Base-by-base conservation (phyloP, 2,797 vertebrate species). In the Onychomys leucogaster region DNA sequence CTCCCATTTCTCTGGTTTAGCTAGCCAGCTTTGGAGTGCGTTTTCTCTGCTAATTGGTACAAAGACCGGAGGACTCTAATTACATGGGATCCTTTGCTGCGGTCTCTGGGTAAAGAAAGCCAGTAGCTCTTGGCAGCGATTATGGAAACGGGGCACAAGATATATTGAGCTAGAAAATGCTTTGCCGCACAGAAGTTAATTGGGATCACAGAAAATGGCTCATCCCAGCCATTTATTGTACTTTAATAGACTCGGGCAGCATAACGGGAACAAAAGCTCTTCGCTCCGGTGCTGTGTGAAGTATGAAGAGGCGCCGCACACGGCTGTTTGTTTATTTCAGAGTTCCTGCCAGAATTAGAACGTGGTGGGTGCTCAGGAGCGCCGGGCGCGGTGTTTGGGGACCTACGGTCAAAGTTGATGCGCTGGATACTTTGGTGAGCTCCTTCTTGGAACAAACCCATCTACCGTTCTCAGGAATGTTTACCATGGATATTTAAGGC, bases 141-240 rank as follows among this genome's bases (percentile, higher is more conserved):
- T 87, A 63, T 29, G 77, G 71, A 84, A 96, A 71, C 10, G 69
- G 91, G 87, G 9, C 67, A 73, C 59, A 61, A 82, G 61, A 94
- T 89, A 75, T 12, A 75, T 16, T 3, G 85, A 94, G 55, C 76
- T 59, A 49, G 92, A 84, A 95, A 92, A 85, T 8, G 13, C 88
- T n/a, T 78, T 2, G 4, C 46, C 78, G 6, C 46, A 86, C 73
- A 76, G 73, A 90, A 96, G 93, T 95, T 94, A 89, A 86, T 89
- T 89, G 67, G 75, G 80, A 88, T 92, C 86, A 90, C 59, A 92
- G 85, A 84, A 75, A 90, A 95, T 43, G 57, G 59, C 19, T 65
- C 49, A 27, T 73, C 19, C 29, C 14, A 41, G 61, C 52, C 82
- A 63, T 83, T 89, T 52, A 57, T 80, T 59, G 86, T 89, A 41